Evolutionary conservation across 2,113 vertebrate genomes (phyloP), one percentile per base, ranked within the genome.

Genomic region (Larimichthys polyactis): DNA sequence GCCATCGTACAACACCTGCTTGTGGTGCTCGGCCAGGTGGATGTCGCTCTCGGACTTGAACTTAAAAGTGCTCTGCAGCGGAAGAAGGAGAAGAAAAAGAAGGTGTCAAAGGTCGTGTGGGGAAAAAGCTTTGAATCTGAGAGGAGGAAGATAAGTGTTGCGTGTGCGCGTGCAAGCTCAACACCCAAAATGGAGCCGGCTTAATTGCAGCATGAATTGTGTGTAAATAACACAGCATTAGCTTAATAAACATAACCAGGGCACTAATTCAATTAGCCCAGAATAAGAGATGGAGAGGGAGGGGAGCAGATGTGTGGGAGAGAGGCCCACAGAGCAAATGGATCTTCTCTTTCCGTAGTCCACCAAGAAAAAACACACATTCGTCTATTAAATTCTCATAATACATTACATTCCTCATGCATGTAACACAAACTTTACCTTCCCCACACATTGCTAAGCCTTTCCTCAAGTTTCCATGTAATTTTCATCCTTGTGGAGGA

Each of bases 1-100:
- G 54, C 98, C 96, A 66, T 99, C 98, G 19, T 99, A 99, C 0
- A 99, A 87, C 78, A 99, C 98, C 92, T 99, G 98, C 85, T 99
- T 99, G 74, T 99, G 98, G 89, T 99, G 98, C 92, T 99, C 98
- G 1, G 98, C 98, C 94, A 99, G 95, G 92, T 99, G 98, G 92
- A 99, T 99, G 87, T 99, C 98, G 82, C 98, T 99, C 92, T 99
- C 98, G 0, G 98, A 99, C 88, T 99, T 99, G 89, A 99, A 99
- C 88, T 99, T 99, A 89, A 99, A 99, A 4, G 98, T 99, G 95
- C 98, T 99, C 98, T 99, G 96, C 27, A 60, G 81, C 58, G 90
- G 78, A 0, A 3, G 86, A n/a, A 8, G 17, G 76, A 11, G 86
- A 74, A 78, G 82, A 81, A 12, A 71, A 71, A 20, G 58, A 71